phyloP scores from a whole-genome alignment of 92 coral and sea anemone species.

The Scolanthus callimorphus region DNA sequence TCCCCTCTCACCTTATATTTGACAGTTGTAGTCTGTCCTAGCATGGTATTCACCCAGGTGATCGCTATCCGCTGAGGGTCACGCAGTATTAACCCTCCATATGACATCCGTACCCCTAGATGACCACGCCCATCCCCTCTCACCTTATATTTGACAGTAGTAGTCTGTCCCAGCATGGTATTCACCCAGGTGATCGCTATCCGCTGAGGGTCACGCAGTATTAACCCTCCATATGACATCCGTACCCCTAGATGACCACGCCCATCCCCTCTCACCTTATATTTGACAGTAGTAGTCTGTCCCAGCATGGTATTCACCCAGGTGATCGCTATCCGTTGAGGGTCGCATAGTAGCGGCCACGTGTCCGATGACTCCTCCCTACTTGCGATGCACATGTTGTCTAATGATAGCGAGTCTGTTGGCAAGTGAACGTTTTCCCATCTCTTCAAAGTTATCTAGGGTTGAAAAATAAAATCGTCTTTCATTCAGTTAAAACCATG shows the following conservation, averaged over 20 bases:
- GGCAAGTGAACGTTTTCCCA: constrained; percentile 75
- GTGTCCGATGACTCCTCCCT: constrained; percentile 85
- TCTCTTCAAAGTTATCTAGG: constrained; percentile 70
- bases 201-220: constrained; percentile 87
- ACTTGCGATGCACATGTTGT: constrained; percentile 80
- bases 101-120: too few relatives aligned
- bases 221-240: constrained; percentile 65
- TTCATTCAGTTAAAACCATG: too few relatives aligned
- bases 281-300: constrained; percentile 77
- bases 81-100: too few relatives aligned
- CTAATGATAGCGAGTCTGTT: constrained; percentile 86
- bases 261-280: constrained; percentile 52
- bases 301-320: constrained; percentile 86
- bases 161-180: constrained; percentile 80
- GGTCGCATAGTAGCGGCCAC: constrained; percentile 93
- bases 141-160: constrained; percentile 91
- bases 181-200: constrained; percentile 78
- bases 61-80: constrained; percentile 89
- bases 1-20: constrained; percentile 87
- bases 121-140: background rate
- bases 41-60: constrained; percentile 82
- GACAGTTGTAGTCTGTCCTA: constrained; percentile 71
- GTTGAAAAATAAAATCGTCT: background rate
- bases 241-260: too few relatives aligned
- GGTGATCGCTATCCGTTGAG: constrained; percentile 78